Percentiles rank a stretch among this genome's conserved stretches.
These are phyloP conservation scores for Apeltes quadracus DNA, from an alignment of 2,113 vertebrate genomes.

Conservation along the genomic window DNA sequence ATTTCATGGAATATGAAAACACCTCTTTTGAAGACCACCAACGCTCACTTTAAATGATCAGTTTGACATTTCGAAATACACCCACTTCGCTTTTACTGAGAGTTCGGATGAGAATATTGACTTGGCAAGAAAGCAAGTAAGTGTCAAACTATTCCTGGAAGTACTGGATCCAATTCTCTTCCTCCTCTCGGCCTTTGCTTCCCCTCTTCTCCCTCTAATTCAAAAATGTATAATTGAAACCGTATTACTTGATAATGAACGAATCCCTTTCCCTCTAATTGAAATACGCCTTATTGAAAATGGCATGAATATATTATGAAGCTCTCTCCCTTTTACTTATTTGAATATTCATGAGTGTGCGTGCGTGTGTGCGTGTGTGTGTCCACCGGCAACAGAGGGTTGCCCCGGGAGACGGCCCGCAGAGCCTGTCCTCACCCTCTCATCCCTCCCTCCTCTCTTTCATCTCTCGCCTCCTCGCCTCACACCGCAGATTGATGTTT, in stretches of 20 bases:
- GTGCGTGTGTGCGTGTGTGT: constrained; percentile 26
- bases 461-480: constrained; percentile 46
- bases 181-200: constrained; percentile 7
- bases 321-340: constrained; percentile 41
- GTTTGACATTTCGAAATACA: not conserved
- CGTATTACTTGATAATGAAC: constrained; percentile 62
- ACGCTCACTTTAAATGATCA: no score
- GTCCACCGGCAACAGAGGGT: constrained; percentile 60
- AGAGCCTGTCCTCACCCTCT: constrained; percentile 50
- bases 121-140: not conserved
- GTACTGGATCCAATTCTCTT: constrained; percentile 11
- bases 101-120: no score
- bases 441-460: constrained; percentile 63
- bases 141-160: not conserved
- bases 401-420: constrained; percentile 71
- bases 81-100: no score
- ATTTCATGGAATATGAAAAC: no score
- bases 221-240: constrained; percentile 68
- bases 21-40: no score
- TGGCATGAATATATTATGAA: constrained; percentile 67
- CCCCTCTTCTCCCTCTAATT: constrained; percentile 47
- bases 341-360: constrained; percentile 67
- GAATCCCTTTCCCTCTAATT: constrained; percentile 56
- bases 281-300: constrained; percentile 75
- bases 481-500: not conserved